A percentile compares a stretch with the other conserved stretches of the same genome.
These are phyloP conservation scores for Forbesichthys papilliferus DNA, from an alignment of 2,113 vertebrate genomes.

Conservation along the genomic window DNA sequence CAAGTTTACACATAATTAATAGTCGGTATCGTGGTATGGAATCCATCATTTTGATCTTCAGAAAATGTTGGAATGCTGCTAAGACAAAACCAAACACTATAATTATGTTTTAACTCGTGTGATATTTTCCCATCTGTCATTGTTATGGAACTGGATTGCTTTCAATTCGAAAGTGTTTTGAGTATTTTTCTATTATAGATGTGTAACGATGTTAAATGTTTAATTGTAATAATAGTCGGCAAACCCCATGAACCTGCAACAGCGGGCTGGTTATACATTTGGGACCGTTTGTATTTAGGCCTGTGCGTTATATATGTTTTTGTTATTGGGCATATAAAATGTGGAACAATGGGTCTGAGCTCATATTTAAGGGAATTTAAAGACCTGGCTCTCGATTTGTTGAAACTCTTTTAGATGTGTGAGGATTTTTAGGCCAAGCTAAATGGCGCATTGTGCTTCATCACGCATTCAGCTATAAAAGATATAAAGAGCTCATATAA, in stretches of 20 bases:
- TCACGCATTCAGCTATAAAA: background rate
- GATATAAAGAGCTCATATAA: background rate
- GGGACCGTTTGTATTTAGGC: slow-evolving; percentile 39
- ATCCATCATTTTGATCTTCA: no score
- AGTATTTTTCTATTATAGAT: background rate
- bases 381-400: background rate
- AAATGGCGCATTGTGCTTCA: no score
- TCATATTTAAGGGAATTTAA: slow-evolving; percentile 45
- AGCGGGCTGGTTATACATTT: background rate
- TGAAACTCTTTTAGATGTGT: slow-evolving; percentile 18
- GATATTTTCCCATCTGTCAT: no score
- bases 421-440: no score
- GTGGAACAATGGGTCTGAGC: slow-evolving; percentile 32
- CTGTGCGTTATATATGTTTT: slow-evolving; percentile 16
- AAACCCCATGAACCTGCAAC: slow-evolving; percentile 24
- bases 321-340: slow-evolving; percentile 49
- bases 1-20: no score
- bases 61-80: no score
- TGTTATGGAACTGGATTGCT: no score
- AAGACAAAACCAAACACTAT: no score
- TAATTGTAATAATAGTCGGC: slow-evolving; percentile 17
- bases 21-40: no score
- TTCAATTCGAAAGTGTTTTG: no score
- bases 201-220: background rate
- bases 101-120: no score